A percentile compares a stretch with the other conserved stretches of the same genome.
Conservation (phyloP, 1,140 invertebrate species). For the Halyomorpha halys region DNA sequence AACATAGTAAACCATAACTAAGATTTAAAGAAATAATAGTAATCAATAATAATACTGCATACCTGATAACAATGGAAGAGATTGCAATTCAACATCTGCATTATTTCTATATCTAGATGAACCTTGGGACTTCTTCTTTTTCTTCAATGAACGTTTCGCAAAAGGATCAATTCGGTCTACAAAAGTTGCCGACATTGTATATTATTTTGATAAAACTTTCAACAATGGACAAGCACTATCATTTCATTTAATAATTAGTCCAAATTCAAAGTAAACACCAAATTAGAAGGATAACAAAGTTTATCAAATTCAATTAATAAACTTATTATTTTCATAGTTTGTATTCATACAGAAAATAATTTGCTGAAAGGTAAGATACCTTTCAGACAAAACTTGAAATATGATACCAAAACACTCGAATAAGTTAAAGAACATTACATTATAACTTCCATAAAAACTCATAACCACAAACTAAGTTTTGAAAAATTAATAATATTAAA, state of each 20-base stretch:
- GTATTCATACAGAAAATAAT: neutral
- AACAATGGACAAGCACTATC: neutral
- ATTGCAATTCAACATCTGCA: conserved; percentile 45
- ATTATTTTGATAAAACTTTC: neutral
- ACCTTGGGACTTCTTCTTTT: conserved; percentile 49
- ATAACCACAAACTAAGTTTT: neutral
- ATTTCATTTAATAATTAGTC: neutral
- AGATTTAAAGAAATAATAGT: neutral
- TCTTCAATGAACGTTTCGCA: conserved; percentile 46
- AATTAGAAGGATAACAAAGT: no score
- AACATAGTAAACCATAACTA: neutral
- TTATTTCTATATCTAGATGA: conserved; percentile 45
- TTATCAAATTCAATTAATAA: neutral
- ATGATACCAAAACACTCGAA: neutral
- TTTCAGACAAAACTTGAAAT: neutral
- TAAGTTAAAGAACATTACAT: conserved; percentile 2
- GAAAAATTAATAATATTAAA: neutral
- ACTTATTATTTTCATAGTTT: neutral
- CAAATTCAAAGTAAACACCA: neutral
- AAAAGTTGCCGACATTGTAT: conserved; percentile 36
- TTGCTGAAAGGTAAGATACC: neutral
- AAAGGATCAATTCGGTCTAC: conserved; percentile 51
- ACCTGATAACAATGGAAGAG: conserved; percentile 46
- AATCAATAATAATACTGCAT: neutral
- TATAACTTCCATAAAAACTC: neutral